Evolutionary conservation across 1,140 invertebrate genomes (phyloP).

Genomic region (Dinoponera quadriceps): DNA sequence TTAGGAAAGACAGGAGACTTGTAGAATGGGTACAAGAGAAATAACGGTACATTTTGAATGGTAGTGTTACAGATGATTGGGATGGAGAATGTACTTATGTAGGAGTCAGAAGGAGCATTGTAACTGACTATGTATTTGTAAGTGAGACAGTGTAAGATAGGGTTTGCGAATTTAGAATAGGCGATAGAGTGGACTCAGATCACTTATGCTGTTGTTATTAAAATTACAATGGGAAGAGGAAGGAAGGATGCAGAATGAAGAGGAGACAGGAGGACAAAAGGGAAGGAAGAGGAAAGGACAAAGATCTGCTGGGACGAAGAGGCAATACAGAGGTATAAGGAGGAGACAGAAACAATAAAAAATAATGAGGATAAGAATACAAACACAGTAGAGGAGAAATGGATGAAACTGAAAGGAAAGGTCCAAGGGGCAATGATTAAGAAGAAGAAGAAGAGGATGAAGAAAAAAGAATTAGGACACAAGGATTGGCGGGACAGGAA

Average conservation of each 20-base stretch:
- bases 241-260: not conserved
- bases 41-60: no score
- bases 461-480: not conserved
- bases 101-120: not conserved
- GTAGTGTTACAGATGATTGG: not conserved
- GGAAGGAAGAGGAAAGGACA: not conserved
- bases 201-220: not conserved
- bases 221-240: not conserved
- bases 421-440: not conserved
- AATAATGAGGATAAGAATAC: no score
- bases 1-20: no score
- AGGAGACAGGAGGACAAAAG: not conserved
- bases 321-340: not conserved
- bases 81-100: not conserved
- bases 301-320: not conserved
- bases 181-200: not conserved
- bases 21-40: no score
- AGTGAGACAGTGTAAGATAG: not conserved
- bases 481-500: not conserved
- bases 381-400: not conserved
- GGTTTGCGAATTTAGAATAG: not conserved
- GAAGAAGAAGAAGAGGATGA: not conserved
- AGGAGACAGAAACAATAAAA: no score
- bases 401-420: not conserved
- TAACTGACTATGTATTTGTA: constrained; percentile 7